Conservation (phyloP, 1,140 invertebrate species). For the Oryctes rhinoceros region DNA sequence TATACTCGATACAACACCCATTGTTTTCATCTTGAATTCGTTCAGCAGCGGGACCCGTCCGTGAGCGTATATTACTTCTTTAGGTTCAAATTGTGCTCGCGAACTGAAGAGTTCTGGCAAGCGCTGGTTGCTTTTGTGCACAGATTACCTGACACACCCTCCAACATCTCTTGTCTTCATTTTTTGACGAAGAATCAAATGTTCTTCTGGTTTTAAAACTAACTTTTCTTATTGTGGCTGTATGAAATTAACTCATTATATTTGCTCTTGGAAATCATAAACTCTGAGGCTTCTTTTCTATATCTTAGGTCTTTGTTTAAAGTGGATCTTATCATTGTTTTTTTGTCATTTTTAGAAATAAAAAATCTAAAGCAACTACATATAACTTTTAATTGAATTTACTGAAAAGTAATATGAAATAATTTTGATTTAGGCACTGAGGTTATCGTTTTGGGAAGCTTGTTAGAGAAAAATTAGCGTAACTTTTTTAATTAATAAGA, state of each 20-base stretch:
- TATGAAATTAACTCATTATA: constrained; percentile 38
- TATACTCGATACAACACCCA: constrained; percentile 37
- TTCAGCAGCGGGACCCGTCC: neutral
- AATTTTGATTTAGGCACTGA: too few species aligned
- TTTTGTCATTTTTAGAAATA: neutral
- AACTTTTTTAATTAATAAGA: too few species aligned
- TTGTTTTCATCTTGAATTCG: constrained; percentile 25
- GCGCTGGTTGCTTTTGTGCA: constrained; percentile 47
- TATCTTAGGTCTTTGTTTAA: constrained; percentile 1
- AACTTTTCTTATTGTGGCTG: constrained; percentile 35
- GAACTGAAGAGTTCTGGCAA: constrained; percentile 44
- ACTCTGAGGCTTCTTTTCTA: neutral
- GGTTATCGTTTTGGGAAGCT: too few species aligned
- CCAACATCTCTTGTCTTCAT: constrained; percentile 37
- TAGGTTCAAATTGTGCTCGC: constrained; percentile 33
- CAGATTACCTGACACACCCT: constrained; percentile 47
- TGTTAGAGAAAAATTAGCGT: too few species aligned
- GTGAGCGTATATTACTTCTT: neutral
- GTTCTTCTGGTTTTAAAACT: constrained; percentile 38
- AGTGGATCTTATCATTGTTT: neutral
- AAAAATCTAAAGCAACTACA: too few species aligned
- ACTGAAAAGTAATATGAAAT: too few species aligned
- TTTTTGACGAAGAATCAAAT: constrained; percentile 39
- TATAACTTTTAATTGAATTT: too few species aligned
- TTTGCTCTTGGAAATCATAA: constrained; percentile 24